A percentile compares a stretch with the other conserved stretches of the same genome.
Conservation (phyloP, 1,140 invertebrate genomes). For the Temnothorax curvispinosus region DNA sequence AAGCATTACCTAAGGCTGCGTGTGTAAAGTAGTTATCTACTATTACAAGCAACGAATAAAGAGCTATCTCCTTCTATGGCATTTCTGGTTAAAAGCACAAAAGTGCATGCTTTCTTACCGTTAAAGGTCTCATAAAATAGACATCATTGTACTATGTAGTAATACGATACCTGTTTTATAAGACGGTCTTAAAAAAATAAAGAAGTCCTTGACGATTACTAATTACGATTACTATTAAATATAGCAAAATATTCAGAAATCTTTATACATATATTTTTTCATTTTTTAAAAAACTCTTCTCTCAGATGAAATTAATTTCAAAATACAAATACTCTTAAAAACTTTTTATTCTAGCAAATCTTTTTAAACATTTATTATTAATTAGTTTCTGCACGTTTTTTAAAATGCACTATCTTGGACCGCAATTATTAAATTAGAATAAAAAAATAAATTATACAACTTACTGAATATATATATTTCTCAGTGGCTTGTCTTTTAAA, state of each 20-base stretch:
- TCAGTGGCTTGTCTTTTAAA: neutral
- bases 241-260: neutral
- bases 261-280: neutral
- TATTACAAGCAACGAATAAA: constrained; percentile 6
- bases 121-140: constrained; percentile 5
- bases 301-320: neutral
- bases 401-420: neutral
- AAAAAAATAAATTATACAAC: neutral
- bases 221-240: neutral
- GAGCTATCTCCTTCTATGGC: neutral
- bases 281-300: neutral
- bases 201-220: neutral
- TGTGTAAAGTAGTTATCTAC: constrained; percentile 1
- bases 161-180: neutral
- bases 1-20: neutral
- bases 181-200: neutral
- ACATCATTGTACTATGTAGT: neutral
- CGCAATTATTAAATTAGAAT: neutral
- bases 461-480: neutral
- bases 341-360: neutral
- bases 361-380: neutral
- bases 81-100: constrained; percentile 10
- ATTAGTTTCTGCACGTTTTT: neutral
- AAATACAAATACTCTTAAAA: neutral
- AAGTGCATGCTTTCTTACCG: neutral